A percentile compares a stretch with the other conserved stretches of the same genome.
Evolutionary conservation across 2,113 vertebrate genomes (phyloP).

Genomic region (Thamnophis sirtalis): DNA sequence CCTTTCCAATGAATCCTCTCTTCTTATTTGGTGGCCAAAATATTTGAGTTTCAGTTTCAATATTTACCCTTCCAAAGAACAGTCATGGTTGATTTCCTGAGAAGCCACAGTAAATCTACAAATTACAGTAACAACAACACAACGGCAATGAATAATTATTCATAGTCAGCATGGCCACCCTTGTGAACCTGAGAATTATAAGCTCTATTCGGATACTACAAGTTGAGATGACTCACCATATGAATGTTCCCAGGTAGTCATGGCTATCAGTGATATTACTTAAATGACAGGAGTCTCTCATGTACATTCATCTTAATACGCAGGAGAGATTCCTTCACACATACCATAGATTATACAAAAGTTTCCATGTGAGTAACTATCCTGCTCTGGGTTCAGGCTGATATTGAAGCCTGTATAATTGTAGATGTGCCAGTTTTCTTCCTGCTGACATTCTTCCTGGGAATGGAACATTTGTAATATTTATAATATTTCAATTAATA

Average conservation of each 20-base stretch:
- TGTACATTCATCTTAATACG: not conserved
- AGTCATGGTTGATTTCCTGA: not conserved
- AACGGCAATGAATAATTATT: not conserved
- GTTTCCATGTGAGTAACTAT: not conserved
- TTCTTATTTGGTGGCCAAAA: not conserved
- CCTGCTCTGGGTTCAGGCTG: not conserved
- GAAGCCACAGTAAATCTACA: not conserved
- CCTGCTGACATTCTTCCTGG: not conserved
- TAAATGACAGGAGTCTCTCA: not conserved
- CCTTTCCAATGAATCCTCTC: not conserved
- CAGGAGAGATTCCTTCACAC: not conserved
- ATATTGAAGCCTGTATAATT: not conserved
- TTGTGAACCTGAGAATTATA: not conserved
- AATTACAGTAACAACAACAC: not conserved
- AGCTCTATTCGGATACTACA: not conserved
- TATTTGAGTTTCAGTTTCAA: not conserved
- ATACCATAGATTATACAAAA: not conserved
- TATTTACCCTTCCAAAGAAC: not conserved
- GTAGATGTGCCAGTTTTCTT: not conserved
- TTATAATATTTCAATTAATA: not conserved
- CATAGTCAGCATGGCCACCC: not conserved
- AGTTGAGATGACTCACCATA: not conserved
- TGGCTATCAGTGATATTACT: not conserved
- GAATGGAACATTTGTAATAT: not conserved
- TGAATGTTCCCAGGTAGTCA: not conserved